Evolutionary conservation across 2,888 invertebrate species (phyloP).

Genomic region (Campoplex nolae): DNA sequence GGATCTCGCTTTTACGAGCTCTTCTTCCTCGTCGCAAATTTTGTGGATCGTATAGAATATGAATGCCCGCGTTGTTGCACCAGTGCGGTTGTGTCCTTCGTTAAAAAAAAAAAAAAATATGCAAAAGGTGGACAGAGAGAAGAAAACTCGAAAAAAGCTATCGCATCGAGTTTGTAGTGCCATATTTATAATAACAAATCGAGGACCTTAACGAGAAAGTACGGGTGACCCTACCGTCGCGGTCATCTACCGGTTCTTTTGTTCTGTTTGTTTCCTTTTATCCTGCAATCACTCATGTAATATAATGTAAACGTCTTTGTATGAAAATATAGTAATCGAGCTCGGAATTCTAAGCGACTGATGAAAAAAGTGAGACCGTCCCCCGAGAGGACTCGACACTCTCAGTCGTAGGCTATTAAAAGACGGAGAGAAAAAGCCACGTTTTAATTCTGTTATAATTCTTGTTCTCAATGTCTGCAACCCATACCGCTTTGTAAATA

Average conservation of each 20-base stretch:
- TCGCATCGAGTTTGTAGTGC: conserved; percentile 65
- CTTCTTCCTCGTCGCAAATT: conserved; percentile 10
- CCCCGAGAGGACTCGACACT: conserved; percentile 38
- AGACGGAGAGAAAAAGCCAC: conserved; percentile 25
- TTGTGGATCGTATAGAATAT: conserved; percentile 61
- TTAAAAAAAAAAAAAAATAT: conserved; percentile 45
- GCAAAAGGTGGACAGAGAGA: conserved; percentile 13
- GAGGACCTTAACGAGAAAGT: conserved; percentile 61
- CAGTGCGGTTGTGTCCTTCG: conserved; percentile 67
- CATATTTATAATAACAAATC: conserved; percentile 67
- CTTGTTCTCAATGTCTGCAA: conserved; percentile 53
- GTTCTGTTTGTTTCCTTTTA: neutral
- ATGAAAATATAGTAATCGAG: conserved; percentile 9
- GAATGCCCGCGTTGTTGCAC: conserved; percentile 44
- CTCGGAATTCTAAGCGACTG: conserved; percentile 23
- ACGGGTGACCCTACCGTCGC: conserved; percentile 62
- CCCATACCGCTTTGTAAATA: conserved; percentile 79
- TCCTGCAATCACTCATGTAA: conserved; percentile 46
- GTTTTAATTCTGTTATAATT: conserved; percentile 55
- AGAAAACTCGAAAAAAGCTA: conserved; percentile 46
- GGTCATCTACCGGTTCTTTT: conserved; percentile 50
- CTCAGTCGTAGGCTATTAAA: conserved; percentile 56
- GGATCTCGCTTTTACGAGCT: neutral
- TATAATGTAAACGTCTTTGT: conserved; percentile 38
- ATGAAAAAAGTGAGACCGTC: conserved; percentile 33